Evolutionary conservation across 1,140 invertebrate genomes (phyloP).

Genomic region (Cydia amplana): DNA sequence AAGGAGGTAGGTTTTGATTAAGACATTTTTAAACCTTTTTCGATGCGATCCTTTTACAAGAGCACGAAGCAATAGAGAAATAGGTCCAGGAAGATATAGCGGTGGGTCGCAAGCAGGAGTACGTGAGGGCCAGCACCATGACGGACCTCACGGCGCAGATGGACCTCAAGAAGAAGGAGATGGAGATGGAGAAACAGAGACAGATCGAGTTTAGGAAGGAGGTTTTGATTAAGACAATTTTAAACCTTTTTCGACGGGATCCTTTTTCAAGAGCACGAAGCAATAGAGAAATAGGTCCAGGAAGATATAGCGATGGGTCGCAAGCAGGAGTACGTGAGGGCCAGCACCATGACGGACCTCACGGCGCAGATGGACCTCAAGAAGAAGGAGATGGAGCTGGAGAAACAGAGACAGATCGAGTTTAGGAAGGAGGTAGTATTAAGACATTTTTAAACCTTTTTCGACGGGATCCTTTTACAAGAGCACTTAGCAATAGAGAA

Average conservation of each 20-base stretch:
- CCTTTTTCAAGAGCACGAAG: slow-evolving; percentile 51
- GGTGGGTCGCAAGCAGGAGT: slow-evolving; percentile 41
- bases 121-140: slow-evolving; percentile 43
- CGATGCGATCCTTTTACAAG: too few relatives aligned
- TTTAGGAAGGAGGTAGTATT: slow-evolving; percentile 48
- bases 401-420: slow-evolving; percentile 39
- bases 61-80: slow-evolving; percentile 62
- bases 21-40: too few relatives aligned
- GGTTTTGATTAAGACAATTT: not conserved
- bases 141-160: slow-evolving; percentile 50
- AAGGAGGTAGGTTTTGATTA: slow-evolving; percentile 40
- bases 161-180: slow-evolving; percentile 38
- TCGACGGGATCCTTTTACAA: not conserved
- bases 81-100: slow-evolving; percentile 50
- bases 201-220: slow-evolving; percentile 46
- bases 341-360: slow-evolving; percentile 47
- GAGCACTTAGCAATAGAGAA: slow-evolving; percentile 62
- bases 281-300: slow-evolving; percentile 53
- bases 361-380: slow-evolving; percentile 47
- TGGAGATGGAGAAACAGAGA: slow-evolving; percentile 34
- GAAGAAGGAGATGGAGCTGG: slow-evolving; percentile 33
- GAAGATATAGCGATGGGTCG: slow-evolving; percentile 45
- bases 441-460: too few relatives aligned
- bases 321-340: slow-evolving; percentile 42
- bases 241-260: too few relatives aligned